These are phyloP conservation scores for Oikopleura vanhoeffeni DNA, from an alignment of 23 tunicate species.

Conservation along the genomic window DNA sequence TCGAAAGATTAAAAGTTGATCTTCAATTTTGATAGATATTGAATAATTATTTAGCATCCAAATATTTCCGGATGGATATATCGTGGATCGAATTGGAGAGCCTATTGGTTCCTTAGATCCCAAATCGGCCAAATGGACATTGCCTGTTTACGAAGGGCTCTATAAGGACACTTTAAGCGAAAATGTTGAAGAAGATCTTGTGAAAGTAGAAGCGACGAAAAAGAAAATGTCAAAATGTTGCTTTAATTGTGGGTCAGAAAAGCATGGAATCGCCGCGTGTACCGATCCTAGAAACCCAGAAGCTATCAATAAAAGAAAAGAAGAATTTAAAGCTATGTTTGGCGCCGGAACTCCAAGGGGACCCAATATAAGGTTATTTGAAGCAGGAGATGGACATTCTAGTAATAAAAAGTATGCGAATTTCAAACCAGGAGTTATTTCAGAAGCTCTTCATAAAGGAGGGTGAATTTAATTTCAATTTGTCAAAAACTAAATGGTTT, in stretches of 20 bases:
- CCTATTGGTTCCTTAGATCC: background rate
- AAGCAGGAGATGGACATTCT: background rate
- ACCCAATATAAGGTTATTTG: background rate
- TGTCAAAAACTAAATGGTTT: no score
- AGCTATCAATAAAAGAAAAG: background rate
- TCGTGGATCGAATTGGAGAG: background rate
- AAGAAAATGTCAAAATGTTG: background rate
- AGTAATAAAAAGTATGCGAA: background rate
- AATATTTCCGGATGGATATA: background rate
- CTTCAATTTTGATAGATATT: no score
- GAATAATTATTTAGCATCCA: no score
- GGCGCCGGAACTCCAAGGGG: background rate
- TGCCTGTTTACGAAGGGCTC: background rate
- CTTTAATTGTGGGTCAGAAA: background rate
- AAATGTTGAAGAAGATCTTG: background rate
- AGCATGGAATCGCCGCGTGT: background rate
- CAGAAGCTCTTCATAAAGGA: no score
- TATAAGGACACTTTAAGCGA: background rate
- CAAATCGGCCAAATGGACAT: background rate
- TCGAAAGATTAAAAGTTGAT: no score
- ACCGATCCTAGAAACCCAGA: background rate
- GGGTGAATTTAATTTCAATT: no score
- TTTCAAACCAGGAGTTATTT: background rate
- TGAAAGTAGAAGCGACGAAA: background rate
- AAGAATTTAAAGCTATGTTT: background rate